Base-by-base conservation (phyloP, 2,888 invertebrate species). In the Pemphredon lugubris region DNA sequence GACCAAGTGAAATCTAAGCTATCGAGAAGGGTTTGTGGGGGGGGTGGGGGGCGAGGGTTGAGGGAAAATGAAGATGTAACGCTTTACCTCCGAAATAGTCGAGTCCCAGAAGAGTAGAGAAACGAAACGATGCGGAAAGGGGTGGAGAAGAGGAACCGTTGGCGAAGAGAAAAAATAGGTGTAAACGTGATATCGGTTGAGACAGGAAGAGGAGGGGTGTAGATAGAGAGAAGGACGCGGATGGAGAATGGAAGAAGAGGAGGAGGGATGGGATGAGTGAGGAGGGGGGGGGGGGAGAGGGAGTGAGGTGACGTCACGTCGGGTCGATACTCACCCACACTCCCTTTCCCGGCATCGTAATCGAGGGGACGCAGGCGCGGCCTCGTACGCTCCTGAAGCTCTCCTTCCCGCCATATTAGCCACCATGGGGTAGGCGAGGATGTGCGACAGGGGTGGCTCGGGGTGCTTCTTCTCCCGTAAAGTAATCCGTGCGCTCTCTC, bases 401-500 rank as follows among this genome's bases (percentile, higher is more conserved):
- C 73, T 70, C 55, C 82, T 86, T 87, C 88, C 88, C 88, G 87
- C 87, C 87, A 87, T 87, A 87, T 87, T 87, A 84, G 84, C 82
- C 83, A 82, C 81, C 85, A 88, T 87, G 87, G 84, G 86, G 84
- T 87, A 84, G 84, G 80, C 75, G 79, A 81, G 75, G 75, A 94
- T 94, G 94, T 94, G 94, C 90, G 94, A 94, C 91, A 93, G 92
- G 91, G 93, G 93, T 90, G 93, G 93, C 90, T 93, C 93, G 86
- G 94, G 94, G 89, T 94, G 94, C 91, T 94, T 94, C 91, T 93
- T 93, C 89, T 91, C 92, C 79, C 91, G 91, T 89, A 92, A 92
- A 92, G 92, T 92, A 91, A 91, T 86, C 42, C 42, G 45, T 39
- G 59, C 45, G 48, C 63, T 64, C 37, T 42, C 55, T 63, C 65